These are phyloP conservation scores for Zosterops hypoxanthus DNA, from an alignment of 2,113 vertebrate species.

Conservation along the genomic window DNA sequence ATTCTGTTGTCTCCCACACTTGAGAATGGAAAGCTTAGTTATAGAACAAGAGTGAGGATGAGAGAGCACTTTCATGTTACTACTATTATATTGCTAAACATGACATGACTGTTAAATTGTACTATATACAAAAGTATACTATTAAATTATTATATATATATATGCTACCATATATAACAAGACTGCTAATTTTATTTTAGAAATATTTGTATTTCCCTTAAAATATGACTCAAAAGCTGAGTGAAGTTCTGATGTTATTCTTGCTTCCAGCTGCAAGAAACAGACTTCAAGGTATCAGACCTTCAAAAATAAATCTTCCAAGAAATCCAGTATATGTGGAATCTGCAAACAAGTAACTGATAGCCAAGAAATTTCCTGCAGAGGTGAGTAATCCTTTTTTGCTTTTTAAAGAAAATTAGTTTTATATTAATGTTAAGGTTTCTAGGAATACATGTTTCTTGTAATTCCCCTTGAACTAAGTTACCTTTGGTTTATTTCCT, in stretches of 20 bases:
- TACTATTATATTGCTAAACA: neutral
- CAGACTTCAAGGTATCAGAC: slow-evolving; percentile 45
- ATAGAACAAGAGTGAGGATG: neutral
- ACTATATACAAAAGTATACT: neutral
- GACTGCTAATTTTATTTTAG: neutral
- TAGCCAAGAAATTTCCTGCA: slow-evolving; percentile 64
- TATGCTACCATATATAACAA: neutral
- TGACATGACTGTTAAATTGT: neutral
- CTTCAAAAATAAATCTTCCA: slow-evolving; percentile 74
- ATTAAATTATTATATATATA: neutral
- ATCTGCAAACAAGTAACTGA: slow-evolving; percentile 67
- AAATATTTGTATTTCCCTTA: neutral
- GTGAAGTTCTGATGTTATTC: neutral
- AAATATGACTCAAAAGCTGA: neutral
- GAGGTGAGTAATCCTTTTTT: slow-evolving; percentile 56
- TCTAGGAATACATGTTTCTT: neutral
- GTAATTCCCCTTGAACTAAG: neutral
- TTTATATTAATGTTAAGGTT: neutral
- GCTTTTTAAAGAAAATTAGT: neutral
- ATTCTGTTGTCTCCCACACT: neutral
- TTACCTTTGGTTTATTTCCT: neutral
- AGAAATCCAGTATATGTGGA: slow-evolving; percentile 60
- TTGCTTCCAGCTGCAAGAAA: slow-evolving; percentile 67
- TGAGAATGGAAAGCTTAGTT: neutral
- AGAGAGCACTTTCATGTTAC: neutral